Percentiles rank a stretch among this genome's conserved stretches.
These are phyloP conservation scores for Dolomedes plantarius DNA, from an alignment of 2,888 invertebrate species.

Conservation along the genomic window DNA sequence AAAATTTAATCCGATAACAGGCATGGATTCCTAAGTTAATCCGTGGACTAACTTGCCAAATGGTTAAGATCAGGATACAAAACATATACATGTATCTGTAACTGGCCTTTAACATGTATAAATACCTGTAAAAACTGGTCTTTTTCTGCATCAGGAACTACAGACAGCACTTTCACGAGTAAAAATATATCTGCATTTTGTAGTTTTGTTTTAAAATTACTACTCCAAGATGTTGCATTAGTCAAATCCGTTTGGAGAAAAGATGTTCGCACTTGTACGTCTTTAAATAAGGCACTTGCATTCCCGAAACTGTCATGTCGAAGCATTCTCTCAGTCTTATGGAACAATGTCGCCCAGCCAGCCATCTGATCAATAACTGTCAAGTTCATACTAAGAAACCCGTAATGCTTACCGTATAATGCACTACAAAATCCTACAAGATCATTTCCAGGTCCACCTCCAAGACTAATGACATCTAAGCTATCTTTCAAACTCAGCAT, in stretches of 20 bases:
- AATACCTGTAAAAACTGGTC: conserved; percentile 22
- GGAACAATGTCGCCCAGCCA: conserved; percentile 21
- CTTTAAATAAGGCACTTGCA: conserved; percentile 17
- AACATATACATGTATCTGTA: no score
- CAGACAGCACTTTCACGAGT: conserved; percentile 30
- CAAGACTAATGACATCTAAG: conserved; percentile 26
- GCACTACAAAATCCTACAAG: conserved; percentile 40
- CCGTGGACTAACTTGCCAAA: no score
- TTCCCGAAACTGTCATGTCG: conserved; percentile 21
- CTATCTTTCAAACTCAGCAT: conserved; percentile 26
- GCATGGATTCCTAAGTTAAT: no score
- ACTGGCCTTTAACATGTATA: no score
- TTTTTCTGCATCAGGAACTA: conserved; percentile 32
- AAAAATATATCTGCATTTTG: conserved; percentile 24
- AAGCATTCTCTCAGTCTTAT: background rate
- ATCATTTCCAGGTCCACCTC: conserved; percentile 52
- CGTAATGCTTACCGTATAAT: conserved; percentile 31
- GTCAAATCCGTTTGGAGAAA: conserved; percentile 29
- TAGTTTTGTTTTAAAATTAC: conserved; percentile 11
- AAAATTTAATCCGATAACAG: no score
- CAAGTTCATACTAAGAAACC: conserved; percentile 25
- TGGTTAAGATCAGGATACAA: no score
- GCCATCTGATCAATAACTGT: conserved; percentile 30
- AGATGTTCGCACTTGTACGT: background rate
- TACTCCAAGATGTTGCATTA: background rate